These are phyloP conservation scores for Chaenocephalus aceratus DNA, from an alignment of 2,113 vertebrate genomes.

Conservation along the genomic window DNA sequence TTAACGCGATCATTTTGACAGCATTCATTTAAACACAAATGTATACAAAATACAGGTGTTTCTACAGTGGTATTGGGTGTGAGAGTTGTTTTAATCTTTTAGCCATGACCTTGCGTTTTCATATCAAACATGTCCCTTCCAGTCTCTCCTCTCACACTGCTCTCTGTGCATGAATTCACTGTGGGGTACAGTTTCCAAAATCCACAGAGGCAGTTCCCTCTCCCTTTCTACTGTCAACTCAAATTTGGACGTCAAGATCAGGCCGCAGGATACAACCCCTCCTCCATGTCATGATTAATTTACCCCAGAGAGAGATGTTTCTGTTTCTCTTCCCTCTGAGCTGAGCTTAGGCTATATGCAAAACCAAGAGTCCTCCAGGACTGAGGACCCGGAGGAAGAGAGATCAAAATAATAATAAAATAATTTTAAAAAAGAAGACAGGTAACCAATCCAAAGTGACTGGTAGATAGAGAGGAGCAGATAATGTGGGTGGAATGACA, in stretches of 20 bases:
- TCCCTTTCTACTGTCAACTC: slow-evolving; percentile 1
- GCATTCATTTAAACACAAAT: too few species aligned
- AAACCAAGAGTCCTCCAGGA: not conserved
- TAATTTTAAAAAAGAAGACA: not conserved
- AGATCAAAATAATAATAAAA: not conserved
- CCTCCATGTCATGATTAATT: slow-evolving; percentile 21
- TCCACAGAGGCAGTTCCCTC: not conserved
- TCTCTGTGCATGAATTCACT: not conserved
- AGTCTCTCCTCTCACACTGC: not conserved
- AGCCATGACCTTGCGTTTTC: not conserved
- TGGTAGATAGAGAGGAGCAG: slow-evolving; percentile 6
- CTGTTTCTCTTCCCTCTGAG: slow-evolving; percentile 1
- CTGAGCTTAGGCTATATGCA: slow-evolving; percentile 14
- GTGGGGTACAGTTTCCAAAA: not conserved
- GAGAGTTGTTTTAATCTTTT: too few species aligned
- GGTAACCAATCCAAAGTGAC: slow-evolving; percentile 8
- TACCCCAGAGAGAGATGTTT: slow-evolving; percentile 1
- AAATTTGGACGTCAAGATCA: slow-evolving; percentile 15
- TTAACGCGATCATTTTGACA: too few species aligned
- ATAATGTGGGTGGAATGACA: slow-evolving; percentile 29
- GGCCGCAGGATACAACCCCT: slow-evolving; percentile 18
- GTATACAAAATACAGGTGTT: too few species aligned
- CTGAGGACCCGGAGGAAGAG: too few species aligned
- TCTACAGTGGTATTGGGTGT: too few species aligned
- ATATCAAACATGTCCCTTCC: not conserved